Evolutionary conservation across 92 coral and sea anemone species (phyloP), one percentile per base, ranked within the genome.

Genomic region (Actinostola sp.): DNA sequence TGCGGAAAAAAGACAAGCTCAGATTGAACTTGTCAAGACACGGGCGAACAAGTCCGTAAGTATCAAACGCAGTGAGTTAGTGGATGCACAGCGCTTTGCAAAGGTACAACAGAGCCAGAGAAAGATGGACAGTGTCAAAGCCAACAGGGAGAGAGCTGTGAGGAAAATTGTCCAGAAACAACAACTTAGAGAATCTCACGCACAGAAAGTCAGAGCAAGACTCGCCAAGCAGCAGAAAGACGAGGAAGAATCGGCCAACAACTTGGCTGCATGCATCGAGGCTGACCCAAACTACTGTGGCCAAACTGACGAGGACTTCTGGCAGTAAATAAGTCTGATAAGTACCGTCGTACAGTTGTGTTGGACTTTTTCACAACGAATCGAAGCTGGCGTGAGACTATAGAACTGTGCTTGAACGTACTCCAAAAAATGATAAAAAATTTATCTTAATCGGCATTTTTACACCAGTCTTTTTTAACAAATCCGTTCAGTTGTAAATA

Each of bases 91-190:
- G 26, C 49, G 32, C 32, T 35, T 66, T 66, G 50, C 36, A 2
- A 66, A 45, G 29, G 56, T 38, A 25, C 72, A 45, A n/a, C n/a
- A n/a, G n/a, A n/a, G n/a, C n/a, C 28, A 66, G 56, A 45, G 72
- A 66, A 66, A 36, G 53, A 42, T 23, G 16, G 30, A 11, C 29
- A 19, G 30, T 13, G 54, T 19, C 16, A 41, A 38, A 44, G 35
- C 51, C n/a, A 64, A 64, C 70, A 64, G 70, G 27, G 70, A 64
- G 12, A 64, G 44, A n/a, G 53, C 53, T n/a, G 31, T 60, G 24
- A 60, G 62, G 15, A 60, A 17, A 30, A 19, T 60, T 33, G 66
- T 60, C 12, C 41, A 62, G 48, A 62, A 62, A 36, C 67, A 62
- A 24, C 67, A 39, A 38, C 67, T 9, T 1, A 48, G 26, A 17